Evolutionary conservation across 2,888 invertebrate species (phyloP), one percentile per base, ranked within the genome.

Genomic region (Petrophora chlorosata): DNA sequence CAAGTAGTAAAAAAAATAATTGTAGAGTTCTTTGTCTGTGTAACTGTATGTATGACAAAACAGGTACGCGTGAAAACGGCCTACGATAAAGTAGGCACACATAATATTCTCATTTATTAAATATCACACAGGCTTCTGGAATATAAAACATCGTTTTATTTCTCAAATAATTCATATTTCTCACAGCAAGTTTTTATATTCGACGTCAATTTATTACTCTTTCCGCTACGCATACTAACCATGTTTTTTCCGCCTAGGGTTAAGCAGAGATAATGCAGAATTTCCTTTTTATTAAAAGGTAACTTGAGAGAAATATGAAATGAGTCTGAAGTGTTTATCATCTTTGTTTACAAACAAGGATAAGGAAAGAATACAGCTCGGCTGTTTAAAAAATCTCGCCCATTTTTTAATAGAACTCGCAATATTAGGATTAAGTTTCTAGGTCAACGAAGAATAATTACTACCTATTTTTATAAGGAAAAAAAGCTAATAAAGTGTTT

Each of bases 221-320:
- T 34, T 43, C 15, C 28, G 34, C 29, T 30, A 16, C 22, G 59
- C 49, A 56, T 58, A 53, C 50, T 54, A 54, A 59, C 26, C 35
- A 34, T 10, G 23, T 7, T 38, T 38, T 47, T 19, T 9, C 12
- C 5, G 15, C 16, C 5, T 7, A 39, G 41, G 44, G n/a, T 25
- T 19, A 25, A 13, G 36, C 26, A n/a, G 9, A 19, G 15, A 43
- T 29, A 26, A 28, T 25, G 8, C 10, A 2, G 28, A 47, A 44
- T 32, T 25, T 29, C 13, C 9, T 22, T 39, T 45, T 45, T 35
- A 43, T 49, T 49, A 39, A 36, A 45, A 34, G 42, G 10, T 9
- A 26, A 14, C 19, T 36, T 19, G n/a, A 19, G 26, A 28, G 12
- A 33, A 12, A 3, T 26, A 23, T 26, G 15, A 36, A 36, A 25